Conservation (phyloP, 2,797 vertebrate species). For the Propithecus perrieri region DNA sequence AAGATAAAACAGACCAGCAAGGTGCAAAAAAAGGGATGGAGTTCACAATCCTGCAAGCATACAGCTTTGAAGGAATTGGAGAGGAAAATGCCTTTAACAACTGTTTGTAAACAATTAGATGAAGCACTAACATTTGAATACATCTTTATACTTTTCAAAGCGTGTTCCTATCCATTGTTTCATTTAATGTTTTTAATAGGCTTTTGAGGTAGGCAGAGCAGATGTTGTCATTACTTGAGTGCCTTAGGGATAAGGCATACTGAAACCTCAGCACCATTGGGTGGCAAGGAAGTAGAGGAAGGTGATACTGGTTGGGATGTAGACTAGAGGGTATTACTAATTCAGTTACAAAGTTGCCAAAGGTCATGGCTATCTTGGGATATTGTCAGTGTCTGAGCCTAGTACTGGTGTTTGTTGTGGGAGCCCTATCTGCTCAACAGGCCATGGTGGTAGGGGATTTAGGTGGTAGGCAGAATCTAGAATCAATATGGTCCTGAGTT, state of each 20-base stretch:
- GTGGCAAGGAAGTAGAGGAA: not conserved
- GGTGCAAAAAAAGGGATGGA: not conserved
- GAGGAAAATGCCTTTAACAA: not conserved
- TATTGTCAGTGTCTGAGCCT: not conserved
- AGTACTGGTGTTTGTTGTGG: not conserved
- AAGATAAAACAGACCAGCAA: not conserved
- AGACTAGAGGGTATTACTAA: not conserved
- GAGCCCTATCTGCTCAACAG: not conserved
- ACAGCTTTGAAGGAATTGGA: not conserved
- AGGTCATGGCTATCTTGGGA: not conserved
- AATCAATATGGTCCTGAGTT: not conserved
- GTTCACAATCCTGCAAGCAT: not conserved
- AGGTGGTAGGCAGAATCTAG: not conserved
- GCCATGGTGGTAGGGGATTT: not conserved
- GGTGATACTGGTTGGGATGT: not conserved
- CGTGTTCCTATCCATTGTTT: not conserved
- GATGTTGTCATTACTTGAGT: not conserved
- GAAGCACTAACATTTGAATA: not conserved
- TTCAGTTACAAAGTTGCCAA: not conserved
- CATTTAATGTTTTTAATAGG: not conserved
- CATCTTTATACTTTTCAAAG: not conserved
- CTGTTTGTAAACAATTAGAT: not conserved
- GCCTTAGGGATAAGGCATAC: not conserved
- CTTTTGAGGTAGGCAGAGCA: not conserved
- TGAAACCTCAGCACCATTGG: not conserved